A percentile compares a stretch with the other conserved stretches of the same genome.
phyloP scores from a whole-genome alignment of 1,140 invertebrate genomes.

The Megalopta genalis region DNA sequence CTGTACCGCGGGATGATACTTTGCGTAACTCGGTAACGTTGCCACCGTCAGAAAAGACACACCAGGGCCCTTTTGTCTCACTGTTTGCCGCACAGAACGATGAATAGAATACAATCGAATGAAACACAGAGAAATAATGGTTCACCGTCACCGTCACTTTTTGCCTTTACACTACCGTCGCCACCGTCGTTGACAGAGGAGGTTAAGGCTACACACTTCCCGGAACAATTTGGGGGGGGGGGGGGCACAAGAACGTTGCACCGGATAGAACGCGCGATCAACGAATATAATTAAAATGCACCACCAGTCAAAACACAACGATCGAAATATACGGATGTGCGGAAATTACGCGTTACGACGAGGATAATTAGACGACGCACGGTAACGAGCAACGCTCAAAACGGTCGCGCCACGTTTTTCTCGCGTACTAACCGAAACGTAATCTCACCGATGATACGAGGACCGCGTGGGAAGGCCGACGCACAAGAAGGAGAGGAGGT shows the following conservation, averaged over 20 bases:
- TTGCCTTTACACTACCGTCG: slow-evolving; percentile 19
- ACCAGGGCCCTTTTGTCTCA: not conserved
- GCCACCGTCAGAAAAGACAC: slow-evolving; percentile 16
- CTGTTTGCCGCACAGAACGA: slow-evolving; percentile 25
- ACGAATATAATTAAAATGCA: slow-evolving; percentile 23
- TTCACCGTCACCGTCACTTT: slow-evolving; percentile 45
- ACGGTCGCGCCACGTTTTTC: slow-evolving; percentile 31
- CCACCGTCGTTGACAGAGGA: slow-evolving; percentile 38
- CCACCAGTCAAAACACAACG: slow-evolving; percentile 48
- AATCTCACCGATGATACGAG: slow-evolving; percentile 44
- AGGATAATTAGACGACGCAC: not conserved
- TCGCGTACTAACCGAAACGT: slow-evolving; percentile 38
- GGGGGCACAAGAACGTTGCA: slow-evolving; percentile 49
- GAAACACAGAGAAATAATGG: slow-evolving; percentile 24
- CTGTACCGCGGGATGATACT: not conserved
- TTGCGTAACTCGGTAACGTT: not conserved
- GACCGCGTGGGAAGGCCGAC: slow-evolving; percentile 38
- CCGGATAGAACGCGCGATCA: slow-evolving; percentile 46
- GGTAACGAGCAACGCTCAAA: slow-evolving; percentile 17
- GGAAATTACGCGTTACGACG: not conserved
- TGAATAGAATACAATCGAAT: not conserved
- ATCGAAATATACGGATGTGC: not conserved
- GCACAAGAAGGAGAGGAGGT: slow-evolving; percentile 14
- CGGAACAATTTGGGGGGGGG: not conserved
- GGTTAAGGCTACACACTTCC: slow-evolving; percentile 40